Percentiles rank a stretch among this genome's conserved stretches.
phyloP scores from a whole-genome alignment of 2,888 invertebrate species.

The Tinea semifulvella region DNA sequence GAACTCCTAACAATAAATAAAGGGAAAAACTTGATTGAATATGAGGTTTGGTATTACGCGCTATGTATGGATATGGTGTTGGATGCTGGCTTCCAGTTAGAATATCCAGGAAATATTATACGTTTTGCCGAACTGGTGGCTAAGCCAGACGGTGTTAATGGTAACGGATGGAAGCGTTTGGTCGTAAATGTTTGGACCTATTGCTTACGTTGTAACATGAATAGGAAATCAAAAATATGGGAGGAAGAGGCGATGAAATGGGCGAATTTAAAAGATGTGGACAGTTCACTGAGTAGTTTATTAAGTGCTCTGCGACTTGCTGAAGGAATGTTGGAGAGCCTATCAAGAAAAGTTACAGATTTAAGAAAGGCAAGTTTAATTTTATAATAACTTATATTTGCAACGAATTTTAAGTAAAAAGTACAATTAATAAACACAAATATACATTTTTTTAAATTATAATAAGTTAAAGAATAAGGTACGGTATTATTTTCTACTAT shows the following conservation, averaged over 20 bases:
- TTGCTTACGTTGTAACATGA: conserved; percentile 43
- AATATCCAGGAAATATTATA: conserved; percentile 50
- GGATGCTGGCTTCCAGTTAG: conserved; percentile 64
- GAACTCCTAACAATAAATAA: conserved; percentile 34
- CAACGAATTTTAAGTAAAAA: too few species aligned
- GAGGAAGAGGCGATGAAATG: conserved; percentile 48
- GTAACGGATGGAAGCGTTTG: conserved; percentile 38
- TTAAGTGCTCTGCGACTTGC: conserved; percentile 46
- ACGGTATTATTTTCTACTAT: too few species aligned
- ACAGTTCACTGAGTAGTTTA: conserved; percentile 35
- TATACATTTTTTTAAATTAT: too few species aligned
- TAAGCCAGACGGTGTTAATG: conserved; percentile 29
- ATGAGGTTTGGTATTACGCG: conserved; percentile 64
- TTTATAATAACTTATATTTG: neutral
- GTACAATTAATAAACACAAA: too few species aligned
- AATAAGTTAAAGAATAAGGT: too few species aligned
- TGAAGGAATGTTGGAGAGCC: conserved; percentile 54
- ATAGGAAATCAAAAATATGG: conserved; percentile 42
- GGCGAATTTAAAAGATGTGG: conserved; percentile 31
- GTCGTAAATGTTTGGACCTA: conserved; percentile 50
- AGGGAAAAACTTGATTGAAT: conserved; percentile 30
- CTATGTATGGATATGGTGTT: conserved; percentile 65
- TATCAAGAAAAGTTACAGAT: conserved; percentile 54
- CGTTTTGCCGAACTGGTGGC: conserved; percentile 36
- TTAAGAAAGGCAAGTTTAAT: conserved; percentile 37